A percentile compares a stretch with the other conserved stretches of the same genome.
phyloP scores from a whole-genome alignment of 2,888 invertebrate genomes.

The Drosophila rubida region DNA sequence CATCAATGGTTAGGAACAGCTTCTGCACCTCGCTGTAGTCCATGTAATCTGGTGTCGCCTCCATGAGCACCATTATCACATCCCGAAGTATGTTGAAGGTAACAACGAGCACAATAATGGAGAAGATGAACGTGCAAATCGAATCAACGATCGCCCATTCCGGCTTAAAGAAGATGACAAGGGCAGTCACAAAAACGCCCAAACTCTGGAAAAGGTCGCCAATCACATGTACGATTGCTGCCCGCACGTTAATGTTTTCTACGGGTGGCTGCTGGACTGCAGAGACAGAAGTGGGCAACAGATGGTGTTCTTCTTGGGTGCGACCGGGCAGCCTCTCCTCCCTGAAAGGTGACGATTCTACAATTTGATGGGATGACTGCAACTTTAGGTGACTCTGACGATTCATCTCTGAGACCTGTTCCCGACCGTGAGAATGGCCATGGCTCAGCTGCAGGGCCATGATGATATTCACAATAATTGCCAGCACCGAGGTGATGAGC shows the following conservation, averaged over 20 bases:
- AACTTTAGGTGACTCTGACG: neutral
- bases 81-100: constrained; percentile 61
- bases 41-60: constrained; percentile 65
- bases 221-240: constrained; percentile 65
- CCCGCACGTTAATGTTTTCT: constrained; percentile 68
- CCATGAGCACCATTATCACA: constrained; percentile 71
- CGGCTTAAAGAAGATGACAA: constrained; percentile 61
- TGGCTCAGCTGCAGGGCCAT: constrained; percentile 60
- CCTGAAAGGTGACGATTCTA: neutral
- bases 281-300: constrained; percentile 37
- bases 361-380: neutral
- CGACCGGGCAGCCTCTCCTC: neutral
- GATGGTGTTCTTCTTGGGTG: neutral
- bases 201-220: constrained; percentile 68
- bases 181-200: constrained; percentile 67
- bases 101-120: constrained; percentile 58
- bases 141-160: constrained; percentile 65
- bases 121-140: constrained; percentile 67
- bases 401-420: neutral
- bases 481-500: constrained; percentile 96
- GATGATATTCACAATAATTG: constrained; percentile 95
- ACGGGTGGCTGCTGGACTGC: neutral
- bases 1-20: constrained; percentile 60
- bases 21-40: constrained; percentile 64
- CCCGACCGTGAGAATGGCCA: constrained; percentile 38